Base-by-base conservation (phyloP, 2,113 vertebrate species). In the Leptodactylus fuscus region DNA sequence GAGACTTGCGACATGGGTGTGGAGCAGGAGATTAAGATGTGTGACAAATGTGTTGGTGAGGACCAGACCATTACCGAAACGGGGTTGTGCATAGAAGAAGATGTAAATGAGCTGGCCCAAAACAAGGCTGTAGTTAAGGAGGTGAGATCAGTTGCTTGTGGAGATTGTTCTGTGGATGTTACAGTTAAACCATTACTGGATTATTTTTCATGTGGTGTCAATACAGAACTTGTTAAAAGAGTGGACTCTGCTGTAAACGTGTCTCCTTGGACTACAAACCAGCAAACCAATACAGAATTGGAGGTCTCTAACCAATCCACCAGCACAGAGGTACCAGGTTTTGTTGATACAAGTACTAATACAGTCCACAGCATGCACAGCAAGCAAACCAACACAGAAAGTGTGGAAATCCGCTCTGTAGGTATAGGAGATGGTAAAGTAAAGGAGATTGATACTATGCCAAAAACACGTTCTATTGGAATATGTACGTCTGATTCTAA, bases 381-480 rank as follows among this genome's bases (percentile, higher is more conserved):
- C 82, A 96, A 96, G 24, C 94, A 98, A 87, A 98, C 96, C 70
- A 94, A 92, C 92, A 99, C 97, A 0, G 79, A 89, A 12, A 83
- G 79, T 0, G 90, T 94, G 20, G 95, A 96, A 87, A 89, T 87
- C 0, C 91, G 96, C 53, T 96, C 94, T 0, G 94, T 99, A 9
- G 96, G 96, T 0, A 91, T 96, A 0, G 98, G 98, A 36, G 97
- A 99, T 11, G 97, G 98, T 12, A 96, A 96, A 0, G 95, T 99
- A 48, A 97, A 94, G 91, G 98, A 99, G 6, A 0, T 93, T 27
- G 92, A 89, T 0, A 0, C 88, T 0, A 89, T 93, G 0, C 70
- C 93, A 6, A 99, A 97, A 90, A 92, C 8, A 0, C 95, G 97
- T 12, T 99, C 98, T 0, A 65, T 98, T 9, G 97, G 96, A 16